phyloP scores from a whole-genome alignment of 2,113 vertebrate species.

The Sarotherodon lohbergeri region DNA sequence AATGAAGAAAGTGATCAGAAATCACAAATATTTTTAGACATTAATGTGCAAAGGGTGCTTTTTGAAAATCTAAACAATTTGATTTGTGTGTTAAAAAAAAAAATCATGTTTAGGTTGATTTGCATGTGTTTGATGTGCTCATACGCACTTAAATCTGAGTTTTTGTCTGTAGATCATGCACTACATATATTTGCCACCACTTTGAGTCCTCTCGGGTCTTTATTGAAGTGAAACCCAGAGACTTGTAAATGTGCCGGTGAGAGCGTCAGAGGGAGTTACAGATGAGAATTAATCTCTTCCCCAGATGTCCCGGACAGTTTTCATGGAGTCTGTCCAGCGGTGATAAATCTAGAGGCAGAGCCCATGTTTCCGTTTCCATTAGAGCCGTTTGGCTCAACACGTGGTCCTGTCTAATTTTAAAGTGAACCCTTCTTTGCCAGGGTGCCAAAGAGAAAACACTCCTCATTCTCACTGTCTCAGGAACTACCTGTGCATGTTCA shows the following conservation, averaged over 20 bases:
- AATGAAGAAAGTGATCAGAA: background rate
- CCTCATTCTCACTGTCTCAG: background rate
- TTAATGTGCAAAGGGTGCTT: background rate
- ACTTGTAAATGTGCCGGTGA: background rate
- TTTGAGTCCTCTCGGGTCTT: background rate
- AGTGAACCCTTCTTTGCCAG: background rate
- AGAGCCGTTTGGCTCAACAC: slow-evolving; percentile 28
- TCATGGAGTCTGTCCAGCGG: slow-evolving; percentile 5
- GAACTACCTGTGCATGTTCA: background rate
- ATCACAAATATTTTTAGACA: background rate
- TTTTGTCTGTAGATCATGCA: background rate
- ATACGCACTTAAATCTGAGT: background rate
- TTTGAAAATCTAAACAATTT: background rate
- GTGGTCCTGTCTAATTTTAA: slow-evolving; percentile 45
- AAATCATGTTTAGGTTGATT: background rate
- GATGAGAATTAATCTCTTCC: slow-evolving; percentile 32
- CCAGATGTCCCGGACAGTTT: slow-evolving; percentile 31
- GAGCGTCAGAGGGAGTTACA: background rate
- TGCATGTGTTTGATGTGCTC: background rate
- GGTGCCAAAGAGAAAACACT: background rate
- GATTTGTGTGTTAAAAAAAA: background rate
- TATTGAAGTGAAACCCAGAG: background rate
- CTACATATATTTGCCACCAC: fast-evolving
- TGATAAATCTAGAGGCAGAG: slow-evolving; percentile 47
- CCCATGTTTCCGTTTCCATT: slow-evolving; percentile 39